A percentile compares a stretch with the other conserved stretches of the same genome.
These are phyloP conservation scores for Epinotia brunnichana DNA, from an alignment of 2,888 invertebrate genomes.

Conservation along the genomic window DNA sequence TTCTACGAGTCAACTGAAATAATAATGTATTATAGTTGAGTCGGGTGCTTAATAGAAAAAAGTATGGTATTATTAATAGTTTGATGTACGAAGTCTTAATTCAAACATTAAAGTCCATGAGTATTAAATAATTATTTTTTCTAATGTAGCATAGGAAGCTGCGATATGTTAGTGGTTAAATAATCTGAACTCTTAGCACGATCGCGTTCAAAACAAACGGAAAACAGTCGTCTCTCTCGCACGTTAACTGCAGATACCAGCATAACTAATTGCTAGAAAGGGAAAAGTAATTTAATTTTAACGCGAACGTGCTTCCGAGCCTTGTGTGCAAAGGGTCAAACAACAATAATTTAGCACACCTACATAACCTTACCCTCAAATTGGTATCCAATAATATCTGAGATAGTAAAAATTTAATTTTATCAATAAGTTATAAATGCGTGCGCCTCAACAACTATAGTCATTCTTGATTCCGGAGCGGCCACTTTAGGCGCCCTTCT, in stretches of 20 bases:
- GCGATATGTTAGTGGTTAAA: not conserved
- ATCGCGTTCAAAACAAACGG: not conserved
- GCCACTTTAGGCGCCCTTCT: too few species aligned
- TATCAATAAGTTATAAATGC: too few species aligned
- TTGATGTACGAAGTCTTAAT: too few species aligned
- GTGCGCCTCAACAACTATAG: too few species aligned
- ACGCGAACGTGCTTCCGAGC: not conserved
- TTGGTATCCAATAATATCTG: slow-evolving; percentile 74
- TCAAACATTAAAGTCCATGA: too few species aligned
- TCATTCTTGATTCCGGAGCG: too few species aligned
- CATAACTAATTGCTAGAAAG: not conserved
- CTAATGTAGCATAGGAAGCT: not conserved
- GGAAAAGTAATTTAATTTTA: not conserved
- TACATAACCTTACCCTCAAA: slow-evolving; percentile 69
- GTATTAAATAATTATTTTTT: not conserved
- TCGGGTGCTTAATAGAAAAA: too few species aligned
- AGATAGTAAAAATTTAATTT: slow-evolving; percentile 52
- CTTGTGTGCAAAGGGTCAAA: slow-evolving; percentile 9
- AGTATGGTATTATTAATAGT: too few species aligned
- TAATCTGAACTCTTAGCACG: not conserved
- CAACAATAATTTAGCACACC: slow-evolving; percentile 37
- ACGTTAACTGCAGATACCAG: not conserved
- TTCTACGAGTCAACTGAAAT: too few species aligned
- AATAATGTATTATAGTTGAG: too few species aligned
- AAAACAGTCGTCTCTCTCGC: not conserved